Evolutionary conservation across 1,140 invertebrate genomes (phyloP).

Genomic region (Zaprionus inermis): DNA sequence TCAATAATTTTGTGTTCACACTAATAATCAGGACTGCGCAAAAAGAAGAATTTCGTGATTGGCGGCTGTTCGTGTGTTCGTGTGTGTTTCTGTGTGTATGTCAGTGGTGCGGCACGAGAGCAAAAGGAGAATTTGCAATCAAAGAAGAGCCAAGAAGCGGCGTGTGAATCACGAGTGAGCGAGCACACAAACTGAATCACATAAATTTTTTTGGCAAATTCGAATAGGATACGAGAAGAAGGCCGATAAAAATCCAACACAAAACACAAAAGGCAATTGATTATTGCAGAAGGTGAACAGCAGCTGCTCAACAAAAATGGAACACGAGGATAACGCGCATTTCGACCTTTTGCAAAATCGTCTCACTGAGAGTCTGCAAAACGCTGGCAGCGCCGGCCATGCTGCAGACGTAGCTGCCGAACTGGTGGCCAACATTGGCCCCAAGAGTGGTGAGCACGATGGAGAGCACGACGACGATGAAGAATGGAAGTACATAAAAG

Average conservation of each 20-base stretch:
- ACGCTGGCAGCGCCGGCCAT: slow-evolving; percentile 59
- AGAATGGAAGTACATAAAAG: slow-evolving; percentile 81
- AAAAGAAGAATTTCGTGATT: slow-evolving; percentile 62
- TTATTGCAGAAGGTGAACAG: slow-evolving; percentile 43
- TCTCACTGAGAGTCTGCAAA: slow-evolving; percentile 71
- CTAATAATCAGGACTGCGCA: slow-evolving; percentile 52
- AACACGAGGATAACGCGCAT: slow-evolving; percentile 77
- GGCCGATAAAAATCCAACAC: slow-evolving; percentile 20
- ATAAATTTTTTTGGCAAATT: slow-evolving; percentile 47
- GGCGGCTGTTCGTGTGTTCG: slow-evolving; percentile 51
- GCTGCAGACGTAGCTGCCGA: slow-evolving; percentile 63
- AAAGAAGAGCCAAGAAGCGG: slow-evolving; percentile 58
- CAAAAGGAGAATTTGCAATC: slow-evolving; percentile 72
- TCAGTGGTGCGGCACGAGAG: slow-evolving; percentile 54
- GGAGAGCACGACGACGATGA: slow-evolving; percentile 68
- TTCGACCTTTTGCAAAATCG: slow-evolving; percentile 74
- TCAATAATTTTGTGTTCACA: slow-evolving; percentile 50
- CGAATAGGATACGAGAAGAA: slow-evolving; percentile 29
- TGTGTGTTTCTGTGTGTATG: slow-evolving; percentile 56
- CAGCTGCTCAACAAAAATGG: slow-evolving; percentile 62
- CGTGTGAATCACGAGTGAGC: slow-evolving; percentile 70
- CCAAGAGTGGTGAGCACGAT: slow-evolving; percentile 59
- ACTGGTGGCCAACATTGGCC: slow-evolving; percentile 47
- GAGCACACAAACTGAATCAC: slow-evolving; percentile 44
- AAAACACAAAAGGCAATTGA: slow-evolving; percentile 34